phyloP scores from a whole-genome alignment of 2,888 invertebrate genomes.

The Eupithecia centaureata region DNA sequence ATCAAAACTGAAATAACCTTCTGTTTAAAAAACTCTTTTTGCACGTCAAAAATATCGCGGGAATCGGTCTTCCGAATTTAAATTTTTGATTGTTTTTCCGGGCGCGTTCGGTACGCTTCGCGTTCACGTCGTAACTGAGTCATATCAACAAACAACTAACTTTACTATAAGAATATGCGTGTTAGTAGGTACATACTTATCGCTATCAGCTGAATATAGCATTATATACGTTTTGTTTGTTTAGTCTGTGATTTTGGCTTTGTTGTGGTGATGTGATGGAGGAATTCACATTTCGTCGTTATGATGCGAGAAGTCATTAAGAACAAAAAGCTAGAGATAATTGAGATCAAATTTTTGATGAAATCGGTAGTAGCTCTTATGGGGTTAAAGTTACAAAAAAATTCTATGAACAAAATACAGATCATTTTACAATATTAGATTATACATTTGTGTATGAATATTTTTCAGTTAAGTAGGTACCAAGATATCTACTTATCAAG shows the following conservation, averaged over 20 bases:
- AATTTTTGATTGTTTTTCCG: constrained; percentile 2
- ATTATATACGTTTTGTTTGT: not conserved
- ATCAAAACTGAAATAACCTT: not conserved
- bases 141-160: not conserved
- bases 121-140: not conserved
- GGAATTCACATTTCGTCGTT: not conserved
- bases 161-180: not conserved
- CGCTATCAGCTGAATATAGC: not conserved
- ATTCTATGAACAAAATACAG: no score
- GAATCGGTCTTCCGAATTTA: not conserved
- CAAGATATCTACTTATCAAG: no score
- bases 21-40: not conserved
- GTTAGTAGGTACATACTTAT: not conserved
- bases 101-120: constrained; percentile 1
- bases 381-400: no score
- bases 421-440: no score
- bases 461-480: no score
- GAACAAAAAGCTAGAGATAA: no score
- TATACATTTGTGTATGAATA: no score
- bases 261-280: not conserved
- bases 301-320: no score
- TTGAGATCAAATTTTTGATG: no score
- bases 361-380: no score
- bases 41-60: not conserved
- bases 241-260: not conserved